Evolutionary conservation across 2,888 invertebrate genomes (phyloP).

Genomic region (Cosmia trapezina): DNA sequence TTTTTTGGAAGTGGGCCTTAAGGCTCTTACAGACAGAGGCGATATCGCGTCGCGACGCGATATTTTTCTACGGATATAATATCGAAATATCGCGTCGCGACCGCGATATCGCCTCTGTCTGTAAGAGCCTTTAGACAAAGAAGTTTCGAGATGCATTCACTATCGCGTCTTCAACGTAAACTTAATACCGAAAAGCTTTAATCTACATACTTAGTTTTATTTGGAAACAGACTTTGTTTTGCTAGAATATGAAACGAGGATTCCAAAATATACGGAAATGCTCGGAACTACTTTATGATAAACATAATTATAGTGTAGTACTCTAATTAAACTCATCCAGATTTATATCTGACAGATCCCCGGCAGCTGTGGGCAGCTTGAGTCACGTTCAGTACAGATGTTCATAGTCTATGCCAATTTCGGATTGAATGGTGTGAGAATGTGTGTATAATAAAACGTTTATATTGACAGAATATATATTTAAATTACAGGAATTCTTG

Average conservation of each 20-base stretch:
- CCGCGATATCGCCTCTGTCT: no score
- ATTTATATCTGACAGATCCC: slow-evolving; percentile 71
- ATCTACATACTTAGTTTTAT: not conserved
- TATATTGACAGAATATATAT: slow-evolving; percentile 25
- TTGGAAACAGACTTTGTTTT: not conserved
- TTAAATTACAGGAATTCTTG: slow-evolving; percentile 31
- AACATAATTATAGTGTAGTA: slow-evolving; percentile 45
- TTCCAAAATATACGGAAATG: slow-evolving; percentile 42
- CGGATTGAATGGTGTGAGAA: slow-evolving; percentile 44
- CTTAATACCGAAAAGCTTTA: not conserved
- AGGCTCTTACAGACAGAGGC: no score
- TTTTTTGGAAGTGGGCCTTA: no score
- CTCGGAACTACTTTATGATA: slow-evolving; percentile 45
- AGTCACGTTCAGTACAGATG: slow-evolving; percentile 57
- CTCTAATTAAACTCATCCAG: slow-evolving; percentile 69
- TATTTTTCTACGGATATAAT: no score
- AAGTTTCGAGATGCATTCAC: not conserved
- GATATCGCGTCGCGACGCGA: no score
- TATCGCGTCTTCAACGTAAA: not conserved
- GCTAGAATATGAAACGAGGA: not conserved
- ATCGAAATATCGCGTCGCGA: no score
- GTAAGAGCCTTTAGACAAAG: not conserved
- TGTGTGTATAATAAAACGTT: slow-evolving; percentile 26
- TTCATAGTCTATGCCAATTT: slow-evolving; percentile 63
- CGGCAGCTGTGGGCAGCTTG: slow-evolving; percentile 69